Evolutionary conservation across 2,888 invertebrate species (phyloP), one percentile per base, ranked within the genome.

Genomic region (Lottia scabra): DNA sequence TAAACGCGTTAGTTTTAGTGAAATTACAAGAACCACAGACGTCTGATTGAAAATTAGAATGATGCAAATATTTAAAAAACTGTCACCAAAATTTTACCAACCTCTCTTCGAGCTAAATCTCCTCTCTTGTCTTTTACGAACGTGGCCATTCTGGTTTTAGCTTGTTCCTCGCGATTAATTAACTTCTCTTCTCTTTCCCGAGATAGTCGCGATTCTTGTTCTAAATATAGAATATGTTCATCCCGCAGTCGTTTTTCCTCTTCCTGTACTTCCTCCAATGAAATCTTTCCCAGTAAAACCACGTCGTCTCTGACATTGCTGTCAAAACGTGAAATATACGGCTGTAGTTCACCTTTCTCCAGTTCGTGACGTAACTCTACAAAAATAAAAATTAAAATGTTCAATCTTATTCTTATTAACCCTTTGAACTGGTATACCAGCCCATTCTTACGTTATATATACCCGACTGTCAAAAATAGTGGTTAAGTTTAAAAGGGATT

Each of bases 231-330:
- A 23, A 88, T 81, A 73, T 88, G 87, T 74, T 87, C 88, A 76
- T 88, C 87, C 43, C 88, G 78, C 43, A 88, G 81, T 6, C 85
- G 75, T 56, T 80, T 80, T 71, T 88, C 88, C 70, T 88, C 88
- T 45, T 86, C 85, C 80, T 88, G 85, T 1, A 88, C 84, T 48
- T 88, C 87, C 71, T 87, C 85, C 72, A 88, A 79, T 4, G 83
- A 80, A 67, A 88, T 87, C 67, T 79, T 81, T 0, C 87, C 87
- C 43, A 88, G 80, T 86, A 88, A 86, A 23, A 88, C 83, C 46
- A 87, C 84, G 63, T 88, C 87, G 67, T 87, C 85, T 63, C 76
- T 75, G 8, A 87, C 83, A 2, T 81, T 84, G 0, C 80, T 80
- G 71, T 87, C 86, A 77, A 88, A 88, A 23, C 85, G 80, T 26